Conservation (phyloP, 2,113 vertebrate genomes). For the Scophthalmus maximus region DNA sequence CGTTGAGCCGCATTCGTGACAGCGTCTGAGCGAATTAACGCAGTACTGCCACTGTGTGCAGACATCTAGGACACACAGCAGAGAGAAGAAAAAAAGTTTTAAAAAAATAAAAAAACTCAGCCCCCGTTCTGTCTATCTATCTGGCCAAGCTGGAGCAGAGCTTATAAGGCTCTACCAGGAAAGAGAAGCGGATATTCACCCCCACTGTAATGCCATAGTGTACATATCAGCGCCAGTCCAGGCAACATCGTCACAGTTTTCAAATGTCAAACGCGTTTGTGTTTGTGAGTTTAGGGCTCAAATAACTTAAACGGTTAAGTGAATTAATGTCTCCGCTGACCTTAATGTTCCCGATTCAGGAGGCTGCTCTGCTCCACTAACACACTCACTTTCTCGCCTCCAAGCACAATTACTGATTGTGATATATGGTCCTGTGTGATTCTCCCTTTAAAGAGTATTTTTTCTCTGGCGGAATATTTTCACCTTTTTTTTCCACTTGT, state of each 20-base stretch:
- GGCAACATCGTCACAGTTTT: constrained; percentile 38
- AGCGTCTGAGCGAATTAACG: constrained; percentile 71
- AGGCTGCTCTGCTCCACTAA: constrained; percentile 19
- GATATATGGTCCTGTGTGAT: neutral
- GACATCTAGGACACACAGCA: constrained; percentile 73
- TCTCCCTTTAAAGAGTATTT: neutral
- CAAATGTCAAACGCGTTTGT: constrained; percentile 61
- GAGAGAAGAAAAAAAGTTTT: constrained; percentile 2
- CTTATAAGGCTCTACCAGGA: constrained; percentile 60
- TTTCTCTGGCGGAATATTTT: too few relatives aligned
- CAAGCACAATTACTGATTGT: neutral
- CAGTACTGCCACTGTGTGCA: constrained; percentile 57
- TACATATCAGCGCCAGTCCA: constrained; percentile 56
- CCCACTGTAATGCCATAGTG: constrained; percentile 41
- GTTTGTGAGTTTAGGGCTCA: constrained; percentile 8
- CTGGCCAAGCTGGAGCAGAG: constrained; percentile 55
- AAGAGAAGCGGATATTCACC: constrained; percentile 55
- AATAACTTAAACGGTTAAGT: constrained; percentile 27
- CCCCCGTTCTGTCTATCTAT: constrained; percentile 56
- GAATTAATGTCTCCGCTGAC: constrained; percentile 50
- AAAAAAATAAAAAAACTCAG: constrained; percentile 10
- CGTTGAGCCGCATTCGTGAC: constrained; percentile 71
- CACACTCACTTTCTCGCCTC: neutral
- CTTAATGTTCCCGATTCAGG: constrained; percentile 29
- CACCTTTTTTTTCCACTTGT: neutral